phyloP scores from a whole-genome alignment of 1,140 invertebrate genomes.

The Adoxophyes honmai region DNA sequence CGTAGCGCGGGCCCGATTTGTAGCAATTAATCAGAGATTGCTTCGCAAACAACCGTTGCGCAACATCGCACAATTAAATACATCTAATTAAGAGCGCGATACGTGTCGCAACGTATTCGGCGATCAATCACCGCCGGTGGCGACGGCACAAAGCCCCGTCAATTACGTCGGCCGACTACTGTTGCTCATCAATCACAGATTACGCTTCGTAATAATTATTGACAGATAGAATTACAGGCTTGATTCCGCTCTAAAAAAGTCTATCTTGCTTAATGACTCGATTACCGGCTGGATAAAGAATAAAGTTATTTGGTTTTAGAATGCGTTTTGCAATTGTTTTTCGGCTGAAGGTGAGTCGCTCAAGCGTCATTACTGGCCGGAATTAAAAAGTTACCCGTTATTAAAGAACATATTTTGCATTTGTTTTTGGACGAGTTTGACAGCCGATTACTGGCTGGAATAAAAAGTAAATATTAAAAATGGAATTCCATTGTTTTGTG shows the following conservation, averaged over 20 bases:
- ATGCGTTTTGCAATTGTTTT: background rate
- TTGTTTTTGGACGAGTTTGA: no score
- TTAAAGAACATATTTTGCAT: no score
- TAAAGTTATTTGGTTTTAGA: background rate
- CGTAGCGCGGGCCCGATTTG: conserved; percentile 1
- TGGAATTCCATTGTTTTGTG: no score
- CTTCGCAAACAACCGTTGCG: background rate
- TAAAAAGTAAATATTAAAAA: no score
- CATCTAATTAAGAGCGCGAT: conserved; percentile 50
- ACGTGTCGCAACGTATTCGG: conserved; percentile 38
- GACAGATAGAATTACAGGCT: conserved; percentile 53
- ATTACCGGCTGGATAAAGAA: background rate
- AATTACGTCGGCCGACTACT: conserved; percentile 55
- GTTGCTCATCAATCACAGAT: conserved; percentile 66
- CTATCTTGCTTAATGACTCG: conserved; percentile 28
- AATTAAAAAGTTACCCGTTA: conserved; percentile 3
- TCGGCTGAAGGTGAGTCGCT: background rate
- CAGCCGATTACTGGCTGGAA: no score
- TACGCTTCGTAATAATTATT: conserved; percentile 65
- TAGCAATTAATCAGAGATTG: conserved; percentile 7
- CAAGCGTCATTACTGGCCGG: no score
- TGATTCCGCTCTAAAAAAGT: conserved; percentile 32
- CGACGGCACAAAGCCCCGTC: conserved; percentile 47
- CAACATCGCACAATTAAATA: conserved; percentile 43
- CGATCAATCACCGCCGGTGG: conserved; percentile 47